Evolutionary conservation across 2,797 vertebrate genomes (phyloP), one percentile per base, ranked within the genome.

Genomic region (Mus caroli): DNA sequence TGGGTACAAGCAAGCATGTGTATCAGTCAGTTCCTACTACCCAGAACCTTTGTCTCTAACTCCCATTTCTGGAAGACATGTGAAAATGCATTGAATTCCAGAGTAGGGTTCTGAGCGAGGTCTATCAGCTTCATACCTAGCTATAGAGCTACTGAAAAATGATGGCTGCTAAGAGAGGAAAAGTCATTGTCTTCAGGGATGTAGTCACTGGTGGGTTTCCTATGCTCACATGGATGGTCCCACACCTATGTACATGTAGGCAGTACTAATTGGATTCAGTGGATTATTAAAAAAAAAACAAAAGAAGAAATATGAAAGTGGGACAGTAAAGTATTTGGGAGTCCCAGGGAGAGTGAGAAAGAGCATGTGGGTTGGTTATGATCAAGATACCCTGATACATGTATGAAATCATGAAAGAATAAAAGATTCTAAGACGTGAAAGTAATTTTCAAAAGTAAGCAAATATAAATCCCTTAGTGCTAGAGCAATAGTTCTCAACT

Each of bases 21-120:
- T 26, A 86, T 54, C 34, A 71, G 11, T 54, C 52, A 71, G 52
- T 15, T 40, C 77, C 4, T 92, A 64, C 10, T 94, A 97, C 92
- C 92, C 71, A 92, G 88, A 97, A 96, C 43, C 43, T 77, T 97
- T 95, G 94, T 67, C 46, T 87, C 86, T 77, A 92, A 84, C 50
- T 97, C n/a, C 15, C 31, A 82, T 7, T 14, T 94, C 37, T 92
- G 43, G 3, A 20, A 88, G 40, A 92, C 71, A 90, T 93, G 52
- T 22, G 4, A 89, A 96, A 90, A 79, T 60, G 34, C n/a, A 67
- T 77, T 73, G 96, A 89, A 79, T 54, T 84, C 91, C 4, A 91
- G 64, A 95, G 64, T 40, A 97, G 15, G 19, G 83, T 93, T 91
- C 76, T 95, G 69, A 40, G 79, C 43, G 54, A 97, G 90, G 22